phyloP scores from a whole-genome alignment of 1,140 invertebrate species.

The Trichonephila clavipes region DNA sequence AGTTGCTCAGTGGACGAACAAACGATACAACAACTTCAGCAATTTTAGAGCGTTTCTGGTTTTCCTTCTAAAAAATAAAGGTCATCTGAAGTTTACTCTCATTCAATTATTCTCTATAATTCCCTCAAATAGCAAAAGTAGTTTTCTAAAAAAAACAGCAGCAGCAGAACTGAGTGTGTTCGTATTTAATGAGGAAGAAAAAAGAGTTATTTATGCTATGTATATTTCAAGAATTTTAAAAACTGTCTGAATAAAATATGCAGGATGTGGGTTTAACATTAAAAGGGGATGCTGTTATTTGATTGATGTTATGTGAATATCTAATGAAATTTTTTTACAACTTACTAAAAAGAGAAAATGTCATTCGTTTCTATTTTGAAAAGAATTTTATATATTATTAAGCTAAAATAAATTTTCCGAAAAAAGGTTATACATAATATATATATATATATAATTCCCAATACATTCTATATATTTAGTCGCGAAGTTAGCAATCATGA shows the following conservation, averaged over 20 bases:
- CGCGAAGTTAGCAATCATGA: no score
- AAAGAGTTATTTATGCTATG: neutral
- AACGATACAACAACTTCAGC: constrained; percentile 22
- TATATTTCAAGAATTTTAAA: neutral
- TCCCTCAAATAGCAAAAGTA: neutral
- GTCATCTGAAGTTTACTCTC: neutral
- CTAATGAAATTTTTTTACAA: no score
- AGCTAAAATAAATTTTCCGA: no score
- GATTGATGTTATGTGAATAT: no score
- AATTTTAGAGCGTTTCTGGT: constrained; percentile 35
- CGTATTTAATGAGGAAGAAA: neutral
- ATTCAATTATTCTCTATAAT: neutral
- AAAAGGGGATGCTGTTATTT: no score
- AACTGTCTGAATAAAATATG: neutral
- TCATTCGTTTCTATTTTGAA: no score
- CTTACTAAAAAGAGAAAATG: no score
- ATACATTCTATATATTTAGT: no score
- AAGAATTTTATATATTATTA: no score
- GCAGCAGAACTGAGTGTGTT: neutral
- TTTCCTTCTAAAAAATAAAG: constrained; percentile 38
- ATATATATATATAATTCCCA: no score
- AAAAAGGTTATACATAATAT: no score
- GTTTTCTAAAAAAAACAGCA: neutral
- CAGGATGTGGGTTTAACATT: neutral
- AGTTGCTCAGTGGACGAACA: neutral